Percentiles rank a stretch among this genome's conserved stretches.
These are phyloP conservation scores for Elephas maximus DNA, from an alignment of 2,113 vertebrate species.

Conservation along the genomic window DNA sequence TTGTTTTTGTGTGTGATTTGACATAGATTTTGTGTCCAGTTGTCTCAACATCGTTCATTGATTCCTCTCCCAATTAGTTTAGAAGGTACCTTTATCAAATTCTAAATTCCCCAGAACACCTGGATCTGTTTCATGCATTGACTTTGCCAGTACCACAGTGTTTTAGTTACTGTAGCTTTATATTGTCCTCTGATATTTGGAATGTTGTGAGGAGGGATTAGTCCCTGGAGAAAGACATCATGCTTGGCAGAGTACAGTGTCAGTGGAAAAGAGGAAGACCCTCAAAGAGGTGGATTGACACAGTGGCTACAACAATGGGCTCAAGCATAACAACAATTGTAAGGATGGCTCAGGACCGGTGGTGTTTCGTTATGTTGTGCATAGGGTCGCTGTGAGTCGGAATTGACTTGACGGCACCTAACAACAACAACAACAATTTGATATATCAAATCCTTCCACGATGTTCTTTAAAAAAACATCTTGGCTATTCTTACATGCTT, in stretches of 20 bases:
- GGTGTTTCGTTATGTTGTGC: no score
- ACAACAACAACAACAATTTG: no score
- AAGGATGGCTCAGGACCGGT: no score
- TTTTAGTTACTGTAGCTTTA: conserved; percentile 51
- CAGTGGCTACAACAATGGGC: no score
- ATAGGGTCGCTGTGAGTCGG: no score
- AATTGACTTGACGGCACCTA: no score
- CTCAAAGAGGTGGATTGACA: no score
- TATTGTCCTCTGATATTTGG: not conserved
- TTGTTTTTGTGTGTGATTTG: conserved; percentile 26
- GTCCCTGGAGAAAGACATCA: no score
- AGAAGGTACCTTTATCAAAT: not conserved
- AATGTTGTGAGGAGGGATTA: no score
- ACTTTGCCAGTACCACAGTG: not conserved
- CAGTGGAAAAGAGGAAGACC: no score
- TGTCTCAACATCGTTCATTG: not conserved
- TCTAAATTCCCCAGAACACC: not conserved
- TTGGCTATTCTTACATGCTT: not conserved
- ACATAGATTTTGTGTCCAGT: not conserved
- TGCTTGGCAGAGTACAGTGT: no score
- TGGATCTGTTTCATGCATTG: not conserved
- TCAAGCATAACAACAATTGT: no score
- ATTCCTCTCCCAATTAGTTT: conserved; percentile 24
- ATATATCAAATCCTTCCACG: not conserved
- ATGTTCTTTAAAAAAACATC: not conserved